Base-by-base conservation (phyloP, 2,113 vertebrate genomes). In the Urocitellus parryii region DNA sequence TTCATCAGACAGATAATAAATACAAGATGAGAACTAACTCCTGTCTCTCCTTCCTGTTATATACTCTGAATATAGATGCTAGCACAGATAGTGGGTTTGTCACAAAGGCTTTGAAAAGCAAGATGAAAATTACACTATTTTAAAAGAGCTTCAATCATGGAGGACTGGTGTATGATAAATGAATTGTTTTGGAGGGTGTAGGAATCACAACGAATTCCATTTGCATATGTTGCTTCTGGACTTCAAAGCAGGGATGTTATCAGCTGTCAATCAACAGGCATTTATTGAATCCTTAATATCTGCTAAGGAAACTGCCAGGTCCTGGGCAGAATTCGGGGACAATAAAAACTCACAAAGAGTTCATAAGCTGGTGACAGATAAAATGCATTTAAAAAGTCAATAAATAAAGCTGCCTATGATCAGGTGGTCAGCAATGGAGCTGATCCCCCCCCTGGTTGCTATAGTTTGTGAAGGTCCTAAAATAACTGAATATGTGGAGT, bases 1-100 rank as follows among this genome's bases (percentile, higher is more conserved):
- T 92, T 91, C 72, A 89, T 91, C 96, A 83, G 87, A 77, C 7
- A 25, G 86, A 86, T 86, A 76, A 94, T 85, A 97, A 96, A 96
- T 42, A 77, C 76, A 80, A 94, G 70, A 74, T 77, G 68, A 82
- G 88, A 42, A n/a, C 73, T 22, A 77, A 79, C 24, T 88, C 20
- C 70, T 85, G 39, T 34, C 79, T 61, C 10, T 4, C 0, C 20
- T 89, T 58, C 74, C 39, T 73, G 29, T 45, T 91, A 37, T 29
- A n/a, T 1, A 16, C 32, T 53, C 76, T 87, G 83, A 96, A 96
- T 80, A 77, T 2, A 95, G 93, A 95, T 96, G 83, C 63, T 39
- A 68, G 58, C 29, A 25, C 70, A 91, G 86, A 89, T 77, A 84
- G 84, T 2, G 20, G 29, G 8, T 72, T 84, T 83, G n/a, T 73